Base-by-base conservation (phyloP, 2,888 invertebrate genomes). In the Meteorus cinctellus region DNA sequence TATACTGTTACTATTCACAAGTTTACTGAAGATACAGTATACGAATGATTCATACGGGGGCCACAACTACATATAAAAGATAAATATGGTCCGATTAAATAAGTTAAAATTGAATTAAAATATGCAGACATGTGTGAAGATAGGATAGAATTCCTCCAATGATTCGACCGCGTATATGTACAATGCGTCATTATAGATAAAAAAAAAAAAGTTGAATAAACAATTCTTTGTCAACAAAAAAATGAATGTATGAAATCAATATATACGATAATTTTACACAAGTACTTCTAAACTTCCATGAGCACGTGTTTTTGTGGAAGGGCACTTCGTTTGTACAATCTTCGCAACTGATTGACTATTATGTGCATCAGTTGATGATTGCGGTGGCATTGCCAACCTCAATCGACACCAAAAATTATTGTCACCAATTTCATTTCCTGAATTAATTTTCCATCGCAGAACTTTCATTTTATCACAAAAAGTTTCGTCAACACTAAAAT, bases 331-430 rank as follows among this genome's bases (percentile, higher is more conserved):
- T 76, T 88, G 87, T 0, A 88, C 87, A 77, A 88, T 87, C 88
- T 88, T 88, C n/a, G 89, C 87, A 48, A 88, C 88, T 63, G 86
- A 87, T 45, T 87, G 87, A 78, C 86, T 81, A 59, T 83, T 77
- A 76, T 80, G 69, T 67, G 74, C 45, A 63, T 77, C 68, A 81
- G 80, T 59, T 71, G 77, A 41, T 41, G 75, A 75, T 79, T 84
- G 82, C 74, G 93, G 91, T 5, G 94, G 94, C 90, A 94, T 90
- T 70, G 92, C 92, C 76, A 94, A 91, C 63, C 94, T 91, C 82
- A 94, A 90, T 82, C 91, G 90, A 77, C 93, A 92, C 94, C 94
- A 94, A 90, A 94, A 94, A 83, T 91, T 91, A 81, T 91, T 90
- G 86, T 91, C 91, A 86, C 91, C 79, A 24, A 81, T 76, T 27